Percentiles rank a stretch among this genome's conserved stretches.
Evolutionary conservation across 2,797 vertebrate species (phyloP).

Genomic region (Pseudopleuronectes americanus): DNA sequence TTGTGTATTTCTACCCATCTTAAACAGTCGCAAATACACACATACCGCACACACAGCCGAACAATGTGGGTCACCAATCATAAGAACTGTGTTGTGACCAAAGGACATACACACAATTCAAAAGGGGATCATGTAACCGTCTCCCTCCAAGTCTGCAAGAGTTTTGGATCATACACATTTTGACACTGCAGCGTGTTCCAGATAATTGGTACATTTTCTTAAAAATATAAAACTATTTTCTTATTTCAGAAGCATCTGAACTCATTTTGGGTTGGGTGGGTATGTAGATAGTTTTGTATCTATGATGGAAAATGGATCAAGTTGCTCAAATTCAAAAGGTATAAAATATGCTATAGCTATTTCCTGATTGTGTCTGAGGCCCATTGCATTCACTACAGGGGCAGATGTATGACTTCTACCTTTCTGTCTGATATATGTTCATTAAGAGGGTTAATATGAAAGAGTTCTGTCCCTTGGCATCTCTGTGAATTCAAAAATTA

Average conservation of each 20-base stretch:
- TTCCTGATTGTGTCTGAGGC: conserved; percentile 32
- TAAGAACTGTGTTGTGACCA: conserved; percentile 8
- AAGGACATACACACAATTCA: conserved; percentile 12
- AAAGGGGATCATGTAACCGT: conserved; percentile 12
- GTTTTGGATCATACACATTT: too few relatives aligned
- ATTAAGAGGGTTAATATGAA: conserved; percentile 62
- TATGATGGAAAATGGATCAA: conserved; percentile 18
- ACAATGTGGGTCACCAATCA: conserved; percentile 21
- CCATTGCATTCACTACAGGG: conserved; percentile 54
- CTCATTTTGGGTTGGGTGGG: conserved; percentile 22
- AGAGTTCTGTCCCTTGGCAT: conserved; percentile 74
- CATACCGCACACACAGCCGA: conserved; percentile 22
- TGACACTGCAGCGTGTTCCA: neutral
- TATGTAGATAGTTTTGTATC: conserved; percentile 17
- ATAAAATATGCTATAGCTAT: conserved; percentile 2
- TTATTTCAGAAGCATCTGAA: conserved; percentile 36
- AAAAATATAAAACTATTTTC: neutral
- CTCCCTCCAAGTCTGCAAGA: conserved; percentile 25
- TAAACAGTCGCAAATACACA: conserved; percentile 27
- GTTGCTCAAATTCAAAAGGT: conserved; percentile 1
- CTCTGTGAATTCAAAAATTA: conserved; percentile 17
- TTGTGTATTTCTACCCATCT: conserved; percentile 22
- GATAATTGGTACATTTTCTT: conserved; percentile 10
- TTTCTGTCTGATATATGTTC: conserved; percentile 58
- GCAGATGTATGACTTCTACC: conserved; percentile 50